These are phyloP conservation scores for Dolichotis patagonum DNA, from an alignment of 2,113 vertebrate genomes.

Conservation along the genomic window DNA sequence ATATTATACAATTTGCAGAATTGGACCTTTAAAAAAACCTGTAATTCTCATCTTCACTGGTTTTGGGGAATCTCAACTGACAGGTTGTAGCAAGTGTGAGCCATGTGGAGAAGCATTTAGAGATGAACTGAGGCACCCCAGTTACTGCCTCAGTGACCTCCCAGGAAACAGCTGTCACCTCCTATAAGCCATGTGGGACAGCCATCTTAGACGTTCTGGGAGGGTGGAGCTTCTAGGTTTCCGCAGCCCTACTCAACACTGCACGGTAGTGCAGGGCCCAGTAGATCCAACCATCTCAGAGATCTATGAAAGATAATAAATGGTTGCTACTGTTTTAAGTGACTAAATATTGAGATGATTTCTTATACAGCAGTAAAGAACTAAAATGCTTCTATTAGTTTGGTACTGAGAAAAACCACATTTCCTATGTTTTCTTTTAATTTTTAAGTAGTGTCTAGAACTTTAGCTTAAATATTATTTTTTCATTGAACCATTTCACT, in stretches of 20 bases:
- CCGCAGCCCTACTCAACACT: background rate
- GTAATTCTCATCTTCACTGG: background rate
- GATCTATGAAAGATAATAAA: background rate
- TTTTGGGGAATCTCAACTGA: background rate
- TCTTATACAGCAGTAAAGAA: background rate
- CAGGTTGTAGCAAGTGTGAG: background rate
- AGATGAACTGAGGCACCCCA: background rate
- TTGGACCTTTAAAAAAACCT: background rate
- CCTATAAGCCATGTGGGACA: background rate
- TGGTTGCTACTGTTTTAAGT: background rate
- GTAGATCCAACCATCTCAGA: background rate
- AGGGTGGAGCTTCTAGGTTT: background rate
- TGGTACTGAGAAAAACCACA: background rate
- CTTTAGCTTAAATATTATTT: background rate
- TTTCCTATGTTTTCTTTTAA: background rate
- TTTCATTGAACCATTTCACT: background rate
- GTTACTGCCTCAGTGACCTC: background rate
- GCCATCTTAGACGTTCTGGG: background rate
- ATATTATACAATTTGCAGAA: background rate
- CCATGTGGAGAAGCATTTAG: background rate
- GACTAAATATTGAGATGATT: background rate
- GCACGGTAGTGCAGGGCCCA: background rate
- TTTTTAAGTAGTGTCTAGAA: background rate
- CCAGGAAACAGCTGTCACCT: background rate
- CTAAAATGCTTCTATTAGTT: background rate